Base-by-base conservation (phyloP, 2,888 invertebrate genomes). In the Nephrocerus scutellatus region DNA sequence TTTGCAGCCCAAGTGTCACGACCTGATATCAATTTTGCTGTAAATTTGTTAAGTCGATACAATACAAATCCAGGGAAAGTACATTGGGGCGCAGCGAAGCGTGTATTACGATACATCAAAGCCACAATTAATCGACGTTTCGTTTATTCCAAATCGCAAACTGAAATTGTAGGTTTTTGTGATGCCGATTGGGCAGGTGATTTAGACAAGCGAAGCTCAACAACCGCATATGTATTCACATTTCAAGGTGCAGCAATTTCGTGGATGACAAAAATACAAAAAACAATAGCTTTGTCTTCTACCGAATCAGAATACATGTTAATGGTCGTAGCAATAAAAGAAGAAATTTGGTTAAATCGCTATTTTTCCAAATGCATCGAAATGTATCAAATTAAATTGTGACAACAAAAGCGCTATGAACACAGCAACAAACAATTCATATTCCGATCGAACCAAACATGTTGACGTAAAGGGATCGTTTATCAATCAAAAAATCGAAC, bases 1-100 rank as follows among this genome's bases (percentile, higher is more conserved):
- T 47, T 41, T 24, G 39, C 46, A 19, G 42, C 46, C 13, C 46
- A 46, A 32, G 32, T 42, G 10, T 46, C 45, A 25, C 31, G 47
- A 12, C 46, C 47, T 5, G 46, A 48, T 21, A 48, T 49, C 6
- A 32, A 29, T 5, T 43, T 26, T 19, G 33, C 41, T 6, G 40
- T 49, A 1, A 47, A 41, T 21, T 12, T 36, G 15, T 24, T 49
- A 8, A 44, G 43, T 13, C 15, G 43, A 12, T 48, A 28, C 16
- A 7, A n/a, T 13, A 32, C 8, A 1, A 47, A 47, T 36, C 42
- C 46, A 12, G 45, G 45, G n/a, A 42, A 41, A 31, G 38, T 43
- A 14, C 47, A 48, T 19, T 51, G 49, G 46, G 29, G 21, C 12
- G 46, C 47, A 3, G 30, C 41, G 4, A 47, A 49, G 29, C 30